Evolutionary conservation across 2,113 vertebrate species (phyloP).

Genomic region (Varanus komodoensis): DNA sequence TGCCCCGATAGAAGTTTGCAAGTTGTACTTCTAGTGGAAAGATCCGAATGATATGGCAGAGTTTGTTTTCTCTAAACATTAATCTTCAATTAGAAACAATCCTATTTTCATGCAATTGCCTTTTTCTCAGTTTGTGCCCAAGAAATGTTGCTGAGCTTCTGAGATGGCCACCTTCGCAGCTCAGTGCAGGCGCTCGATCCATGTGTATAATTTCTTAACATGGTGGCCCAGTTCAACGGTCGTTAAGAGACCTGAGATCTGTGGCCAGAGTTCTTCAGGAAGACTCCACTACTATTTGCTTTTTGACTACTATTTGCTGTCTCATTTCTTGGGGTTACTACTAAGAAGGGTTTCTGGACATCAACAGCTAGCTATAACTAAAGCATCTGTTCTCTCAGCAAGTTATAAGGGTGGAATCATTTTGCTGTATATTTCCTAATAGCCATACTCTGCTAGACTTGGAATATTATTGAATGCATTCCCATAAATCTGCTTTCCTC

Average conservation of each 20-base stretch:
- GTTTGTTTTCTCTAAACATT: not conserved
- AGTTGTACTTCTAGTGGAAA: not conserved
- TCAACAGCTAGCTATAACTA: constrained; percentile 65
- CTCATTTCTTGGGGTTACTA: constrained; percentile 70
- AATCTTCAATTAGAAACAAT: not conserved
- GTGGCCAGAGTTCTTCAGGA: constrained; percentile 70
- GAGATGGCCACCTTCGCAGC: not conserved
- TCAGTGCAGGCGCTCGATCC: not conserved
- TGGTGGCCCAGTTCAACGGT: not conserved
- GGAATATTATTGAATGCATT: not conserved
- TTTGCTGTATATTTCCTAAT: not conserved
- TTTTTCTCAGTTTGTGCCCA: not conserved
- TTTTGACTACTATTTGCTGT: constrained; percentile 50
- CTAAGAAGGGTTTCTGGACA: constrained; percentile 67
- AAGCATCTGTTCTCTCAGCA: constrained; percentile 59
- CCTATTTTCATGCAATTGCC: not conserved
- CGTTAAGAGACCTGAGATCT: constrained; percentile 40
- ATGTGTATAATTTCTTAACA: not conserved
- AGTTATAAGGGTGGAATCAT: constrained; percentile 20
- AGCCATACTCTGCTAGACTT: not conserved
- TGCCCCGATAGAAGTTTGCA: not conserved
- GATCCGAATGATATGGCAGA: not conserved
- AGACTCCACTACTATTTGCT: constrained; percentile 46
- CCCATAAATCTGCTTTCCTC: too few species aligned
- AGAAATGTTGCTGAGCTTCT: not conserved